Conservation (phyloP, 1,140 invertebrate genomes). For the Drosophila carrolli region DNA sequence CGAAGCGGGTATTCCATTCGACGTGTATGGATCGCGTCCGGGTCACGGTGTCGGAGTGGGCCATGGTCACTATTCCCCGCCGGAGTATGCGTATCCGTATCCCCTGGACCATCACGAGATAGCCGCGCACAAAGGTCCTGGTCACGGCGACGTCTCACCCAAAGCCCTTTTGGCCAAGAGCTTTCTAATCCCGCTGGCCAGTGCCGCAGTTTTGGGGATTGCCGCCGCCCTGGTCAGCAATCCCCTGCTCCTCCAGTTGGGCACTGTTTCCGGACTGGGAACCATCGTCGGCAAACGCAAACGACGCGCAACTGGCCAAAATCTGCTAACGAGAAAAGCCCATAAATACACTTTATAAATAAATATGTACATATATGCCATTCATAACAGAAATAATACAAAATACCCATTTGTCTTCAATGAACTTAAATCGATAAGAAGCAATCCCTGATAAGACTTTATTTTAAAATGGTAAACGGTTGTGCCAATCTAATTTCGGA, state of each 20-base stretch:
- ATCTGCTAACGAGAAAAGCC: constrained; percentile 10
- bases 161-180: constrained; percentile 86
- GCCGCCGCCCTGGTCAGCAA: constrained; percentile 91
- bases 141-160: constrained; percentile 52
- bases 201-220: constrained; percentile 91
- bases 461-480: not conserved
- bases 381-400: constrained; percentile 12
- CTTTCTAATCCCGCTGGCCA: constrained; percentile 90
- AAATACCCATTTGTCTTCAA: constrained; percentile 5
- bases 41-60: constrained; percentile 17
- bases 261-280: constrained; percentile 87
- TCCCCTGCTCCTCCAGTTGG: constrained; percentile 90
- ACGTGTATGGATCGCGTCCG: constrained; percentile 65
- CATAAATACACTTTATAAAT: constrained; percentile 11
- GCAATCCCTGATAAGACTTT: constrained; percentile 23
- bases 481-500: not conserved
- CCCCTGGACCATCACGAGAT: constrained; percentile 63
- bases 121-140: constrained; percentile 67
- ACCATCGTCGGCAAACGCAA: constrained; percentile 81
- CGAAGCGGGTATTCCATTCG: constrained; percentile 69
- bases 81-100: constrained; percentile 67
- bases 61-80: constrained; percentile 51
- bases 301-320: constrained; percentile 52
- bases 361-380: constrained; percentile 36
- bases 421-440: constrained; percentile 13